phyloP scores from a whole-genome alignment of 2,888 invertebrate species.

The Trissolcus japonicus region DNA sequence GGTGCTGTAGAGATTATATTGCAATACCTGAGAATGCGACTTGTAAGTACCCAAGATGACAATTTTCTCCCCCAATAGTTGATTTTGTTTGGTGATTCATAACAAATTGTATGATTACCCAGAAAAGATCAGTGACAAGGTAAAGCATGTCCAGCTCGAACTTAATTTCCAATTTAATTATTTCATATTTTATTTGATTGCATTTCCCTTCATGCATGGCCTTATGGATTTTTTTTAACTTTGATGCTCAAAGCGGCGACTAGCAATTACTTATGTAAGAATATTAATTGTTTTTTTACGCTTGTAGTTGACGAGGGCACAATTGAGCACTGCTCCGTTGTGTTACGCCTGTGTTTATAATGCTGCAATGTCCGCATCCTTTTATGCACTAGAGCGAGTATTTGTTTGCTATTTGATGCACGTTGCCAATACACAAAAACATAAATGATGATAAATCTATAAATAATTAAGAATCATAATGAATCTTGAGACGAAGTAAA shows the following conservation, averaged over 20 bases:
- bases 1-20: conserved; percentile 33
- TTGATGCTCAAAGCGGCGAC: conserved; percentile 36
- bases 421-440: too few species aligned
- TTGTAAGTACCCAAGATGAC: conserved; percentile 32
- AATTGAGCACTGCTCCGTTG: background rate
- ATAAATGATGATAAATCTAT: too few species aligned
- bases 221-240: conserved; percentile 47
- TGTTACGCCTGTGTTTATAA: background rate
- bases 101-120: too few species aligned
- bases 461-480: too few species aligned
- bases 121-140: background rate
- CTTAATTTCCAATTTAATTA: background rate
- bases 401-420: background rate
- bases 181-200: background rate
- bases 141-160: conserved; percentile 11
- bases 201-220: conserved; percentile 42
- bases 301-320: background rate
- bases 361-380: too few species aligned
- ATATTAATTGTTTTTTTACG: conserved; percentile 11
- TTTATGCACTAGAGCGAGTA: background rate
- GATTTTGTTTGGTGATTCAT: conserved; percentile 1
- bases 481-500: too few species aligned
- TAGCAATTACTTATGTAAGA: conserved; percentile 50
- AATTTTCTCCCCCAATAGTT: background rate
- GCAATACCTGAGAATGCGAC: conserved; percentile 15